These are phyloP conservation scores for Drosophila diplacantha DNA, from an alignment of 2,888 invertebrate genomes.

Conservation along the genomic window DNA sequence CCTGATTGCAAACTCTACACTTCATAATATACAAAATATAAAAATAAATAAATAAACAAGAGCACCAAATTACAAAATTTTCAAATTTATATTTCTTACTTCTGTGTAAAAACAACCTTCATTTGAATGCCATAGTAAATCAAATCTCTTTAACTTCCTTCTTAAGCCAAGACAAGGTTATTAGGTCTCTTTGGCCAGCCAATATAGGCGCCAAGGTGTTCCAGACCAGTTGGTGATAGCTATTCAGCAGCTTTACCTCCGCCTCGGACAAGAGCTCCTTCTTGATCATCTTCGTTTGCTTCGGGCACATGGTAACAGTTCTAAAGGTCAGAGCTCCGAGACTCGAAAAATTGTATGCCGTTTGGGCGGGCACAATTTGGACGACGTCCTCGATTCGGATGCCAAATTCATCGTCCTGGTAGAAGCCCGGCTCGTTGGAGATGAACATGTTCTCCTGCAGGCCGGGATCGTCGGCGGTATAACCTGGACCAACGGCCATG, in stretches of 20 bases:
- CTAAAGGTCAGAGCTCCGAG: conserved; percentile 90
- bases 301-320: conserved; percentile 93
- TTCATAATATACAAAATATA: neutral
- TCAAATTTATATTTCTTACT: neutral
- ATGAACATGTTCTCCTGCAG: conserved; percentile 85
- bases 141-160: conserved; percentile 85
- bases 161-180: conserved; percentile 88
- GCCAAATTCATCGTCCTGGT: conserved; percentile 91
- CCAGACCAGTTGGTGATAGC: conserved; percentile 87
- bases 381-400: conserved; percentile 92
- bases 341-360: conserved; percentile 81
- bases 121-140: neutral
- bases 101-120: neutral
- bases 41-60: neutral
- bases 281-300: conserved; percentile 90
- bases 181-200: conserved; percentile 81
- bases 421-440: conserved; percentile 91
- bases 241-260: conserved; percentile 86
- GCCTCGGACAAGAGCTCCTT: conserved; percentile 85
- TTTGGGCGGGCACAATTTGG: conserved; percentile 81
- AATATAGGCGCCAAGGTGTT: conserved; percentile 85
- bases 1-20: too few species aligned
- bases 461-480: conserved; percentile 82
- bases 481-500: conserved; percentile 83
- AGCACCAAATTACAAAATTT: neutral